Evolutionary conservation across 2,888 invertebrate species (phyloP).

Genomic region (Diachrysia chrysitis): DNA sequence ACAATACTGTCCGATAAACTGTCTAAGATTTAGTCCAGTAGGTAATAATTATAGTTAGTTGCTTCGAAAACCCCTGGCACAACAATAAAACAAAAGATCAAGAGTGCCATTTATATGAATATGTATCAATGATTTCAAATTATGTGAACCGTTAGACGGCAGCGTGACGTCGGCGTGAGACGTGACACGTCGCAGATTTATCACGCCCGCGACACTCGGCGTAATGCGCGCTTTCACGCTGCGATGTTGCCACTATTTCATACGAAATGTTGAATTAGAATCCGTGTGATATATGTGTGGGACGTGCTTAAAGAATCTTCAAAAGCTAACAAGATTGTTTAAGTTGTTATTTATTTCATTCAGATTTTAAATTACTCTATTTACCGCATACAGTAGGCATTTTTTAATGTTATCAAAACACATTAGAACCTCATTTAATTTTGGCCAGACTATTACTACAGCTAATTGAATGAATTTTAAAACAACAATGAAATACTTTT

Average conservation of each 20-base stretch:
- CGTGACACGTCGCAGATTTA: slow-evolving; percentile 25
- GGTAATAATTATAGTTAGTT: no score
- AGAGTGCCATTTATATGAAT: not conserved
- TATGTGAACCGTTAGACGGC: not conserved
- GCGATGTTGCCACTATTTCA: slow-evolving; percentile 21
- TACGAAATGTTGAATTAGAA: slow-evolving; percentile 30
- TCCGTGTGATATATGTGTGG: not conserved
- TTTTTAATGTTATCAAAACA: not conserved
- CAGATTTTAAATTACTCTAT: no score
- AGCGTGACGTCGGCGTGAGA: slow-evolving; percentile 9
- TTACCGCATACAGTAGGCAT: no score
- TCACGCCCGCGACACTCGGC: slow-evolving; percentile 37
- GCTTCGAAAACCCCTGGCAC: no score
- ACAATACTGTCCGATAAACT: no score
- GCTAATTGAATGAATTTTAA: not conserved
- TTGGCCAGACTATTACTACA: no score
- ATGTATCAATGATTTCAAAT: not conserved
- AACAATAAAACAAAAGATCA: not conserved
- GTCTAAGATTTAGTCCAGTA: no score
- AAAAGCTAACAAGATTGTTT: not conserved
- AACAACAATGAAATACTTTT: not conserved
- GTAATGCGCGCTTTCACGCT: slow-evolving; percentile 34
- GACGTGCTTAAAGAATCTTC: not conserved
- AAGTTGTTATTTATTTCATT: no score
- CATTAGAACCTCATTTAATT: not conserved